phyloP scores from a whole-genome alignment of 2,888 invertebrate species.

The Troides helena region DNA sequence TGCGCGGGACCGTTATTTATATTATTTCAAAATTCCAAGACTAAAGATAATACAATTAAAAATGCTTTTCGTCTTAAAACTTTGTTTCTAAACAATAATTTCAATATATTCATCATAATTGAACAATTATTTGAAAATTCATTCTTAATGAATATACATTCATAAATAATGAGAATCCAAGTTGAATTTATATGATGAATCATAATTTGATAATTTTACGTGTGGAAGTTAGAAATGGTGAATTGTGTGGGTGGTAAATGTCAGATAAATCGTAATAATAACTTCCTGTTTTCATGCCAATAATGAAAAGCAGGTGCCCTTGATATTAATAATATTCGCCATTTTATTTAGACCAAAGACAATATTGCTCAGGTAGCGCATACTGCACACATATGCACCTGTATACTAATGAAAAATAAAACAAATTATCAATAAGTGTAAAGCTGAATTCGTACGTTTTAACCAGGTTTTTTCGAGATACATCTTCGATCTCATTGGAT shows the following conservation, averaged over 20 bases:
- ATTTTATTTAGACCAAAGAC: not conserved
- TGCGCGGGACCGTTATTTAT: too few species aligned
- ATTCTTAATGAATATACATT: not conserved
- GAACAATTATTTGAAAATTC: not conserved
- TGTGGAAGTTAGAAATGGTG: not conserved
- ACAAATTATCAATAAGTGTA: too few species aligned
- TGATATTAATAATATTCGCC: not conserved
- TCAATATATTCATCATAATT: not conserved
- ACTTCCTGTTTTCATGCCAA: conserved; percentile 20
- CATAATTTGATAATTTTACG: not conserved
- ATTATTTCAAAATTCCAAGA: too few species aligned
- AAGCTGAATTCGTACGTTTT: too few species aligned
- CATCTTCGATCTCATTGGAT: too few species aligned
- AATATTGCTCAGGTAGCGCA: not conserved
- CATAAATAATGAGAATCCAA: not conserved
- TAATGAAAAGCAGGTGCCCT: conserved; percentile 15
- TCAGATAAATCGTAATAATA: conserved; percentile 13
- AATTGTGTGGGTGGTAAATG: conserved; percentile 12
- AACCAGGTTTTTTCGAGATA: too few species aligned
- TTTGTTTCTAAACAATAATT: not conserved
- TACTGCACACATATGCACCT: too few species aligned
- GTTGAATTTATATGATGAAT: not conserved
- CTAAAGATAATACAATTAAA: too few species aligned
- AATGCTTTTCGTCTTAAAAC: too few species aligned
- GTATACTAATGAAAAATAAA: too few species aligned